phyloP scores from a whole-genome alignment of 2,888 invertebrate genomes.

The Pristionchus maxplancki region DNA sequence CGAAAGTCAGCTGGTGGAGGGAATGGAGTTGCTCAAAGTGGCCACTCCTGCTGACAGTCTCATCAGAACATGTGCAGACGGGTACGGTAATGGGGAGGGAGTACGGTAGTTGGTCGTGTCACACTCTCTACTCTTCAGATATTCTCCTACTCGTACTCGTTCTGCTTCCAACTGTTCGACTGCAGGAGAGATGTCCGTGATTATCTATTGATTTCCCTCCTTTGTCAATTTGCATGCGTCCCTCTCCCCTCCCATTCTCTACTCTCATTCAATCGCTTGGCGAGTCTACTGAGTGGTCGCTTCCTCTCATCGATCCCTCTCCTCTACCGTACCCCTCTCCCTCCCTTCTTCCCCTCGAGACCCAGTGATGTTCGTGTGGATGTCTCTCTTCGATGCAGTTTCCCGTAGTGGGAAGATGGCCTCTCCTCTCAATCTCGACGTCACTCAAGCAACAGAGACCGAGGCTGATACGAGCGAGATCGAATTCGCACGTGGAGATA shows the following conservation, averaged over 20 bases:
- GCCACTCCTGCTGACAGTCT: neutral
- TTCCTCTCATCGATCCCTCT: conserved; percentile 15
- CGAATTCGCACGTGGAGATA: neutral
- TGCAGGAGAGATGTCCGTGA: conserved; percentile 19
- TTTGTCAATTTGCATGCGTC: neutral
- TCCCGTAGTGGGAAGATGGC: neutral
- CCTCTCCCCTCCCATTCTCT: neutral
- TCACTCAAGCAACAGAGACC: neutral
- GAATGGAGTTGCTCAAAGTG: neutral
- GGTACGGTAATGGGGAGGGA: neutral
- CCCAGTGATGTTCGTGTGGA: conserved; percentile 4
- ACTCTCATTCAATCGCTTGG: neutral
- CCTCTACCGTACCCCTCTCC: conserved; percentile 4
- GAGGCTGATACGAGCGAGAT: neutral
- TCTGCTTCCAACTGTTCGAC: conserved; percentile 7
- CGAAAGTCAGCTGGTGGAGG: conserved; percentile 1
- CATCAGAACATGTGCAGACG: neutral
- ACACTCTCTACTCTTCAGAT: neutral
- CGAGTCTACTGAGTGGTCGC: neutral
- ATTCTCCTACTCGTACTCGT: neutral
- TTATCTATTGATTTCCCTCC: conserved; percentile 8
- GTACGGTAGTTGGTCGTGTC: neutral
- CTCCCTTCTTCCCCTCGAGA: neutral
- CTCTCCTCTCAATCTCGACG: neutral
- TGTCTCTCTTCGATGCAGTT: conserved; percentile 2